Percentiles rank a stretch among this genome's conserved stretches.
These are phyloP conservation scores for Stenopsyche tienmushanensis DNA, from an alignment of 1,140 invertebrate species.

Conservation along the genomic window DNA sequence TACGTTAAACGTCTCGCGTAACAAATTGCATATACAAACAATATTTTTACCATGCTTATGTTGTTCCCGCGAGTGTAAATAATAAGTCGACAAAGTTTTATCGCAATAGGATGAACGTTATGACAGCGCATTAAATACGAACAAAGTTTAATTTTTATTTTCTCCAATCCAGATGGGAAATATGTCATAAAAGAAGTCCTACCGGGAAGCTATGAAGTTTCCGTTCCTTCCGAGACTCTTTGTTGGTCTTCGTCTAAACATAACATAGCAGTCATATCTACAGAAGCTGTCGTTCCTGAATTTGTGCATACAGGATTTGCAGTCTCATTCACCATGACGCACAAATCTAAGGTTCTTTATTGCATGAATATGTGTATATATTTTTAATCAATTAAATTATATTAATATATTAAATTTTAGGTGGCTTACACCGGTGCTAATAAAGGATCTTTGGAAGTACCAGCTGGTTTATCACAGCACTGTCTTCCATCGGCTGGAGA, in stretches of 20 bases:
- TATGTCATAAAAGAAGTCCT: conserved; percentile 79
- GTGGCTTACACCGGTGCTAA: conserved; percentile 44
- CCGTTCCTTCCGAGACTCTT: conserved; percentile 63
- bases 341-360: conserved; percentile 62
- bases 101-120: too few relatives aligned
- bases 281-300: conserved; percentile 63
- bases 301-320: conserved; percentile 79
- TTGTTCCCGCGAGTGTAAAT: too few relatives aligned
- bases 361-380: background rate
- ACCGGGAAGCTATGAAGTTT: conserved; percentile 79
- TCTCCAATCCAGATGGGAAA: conserved; percentile 66
- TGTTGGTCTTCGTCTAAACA: conserved; percentile 73
- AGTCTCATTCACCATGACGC: conserved; percentile 67
- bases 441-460: conserved; percentile 43
- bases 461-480: conserved; percentile 43
- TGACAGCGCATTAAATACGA: too few relatives aligned
- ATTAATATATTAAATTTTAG: conserved; percentile 34
- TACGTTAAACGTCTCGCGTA: too few relatives aligned
- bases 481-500: conserved; percentile 69
- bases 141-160: too few relatives aligned
- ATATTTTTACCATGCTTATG: too few relatives aligned
- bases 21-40: too few relatives aligned
- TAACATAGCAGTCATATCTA: conserved; percentile 65
- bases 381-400: background rate
- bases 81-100: too few relatives aligned